Percentiles rank a stretch among this genome's conserved stretches.
These are phyloP conservation scores for Caenorhabditis tropicalis DNA, from an alignment of 1,140 invertebrate species.

Conservation along the genomic window DNA sequence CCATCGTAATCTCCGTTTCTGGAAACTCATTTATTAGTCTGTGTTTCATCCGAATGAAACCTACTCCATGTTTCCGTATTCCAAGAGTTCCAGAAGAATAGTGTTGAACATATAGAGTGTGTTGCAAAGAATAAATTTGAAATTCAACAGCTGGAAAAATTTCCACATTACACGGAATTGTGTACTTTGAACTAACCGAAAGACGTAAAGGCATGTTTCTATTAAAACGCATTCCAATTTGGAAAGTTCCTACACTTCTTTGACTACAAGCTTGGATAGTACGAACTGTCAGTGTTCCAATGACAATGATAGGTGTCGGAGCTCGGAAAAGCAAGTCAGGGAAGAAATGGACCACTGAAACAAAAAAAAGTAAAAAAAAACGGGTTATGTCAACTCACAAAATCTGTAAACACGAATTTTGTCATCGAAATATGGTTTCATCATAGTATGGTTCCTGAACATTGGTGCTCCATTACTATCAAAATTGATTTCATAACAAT, in stretches of 20 bases:
- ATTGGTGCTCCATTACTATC: neutral
- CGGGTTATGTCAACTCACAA: neutral
- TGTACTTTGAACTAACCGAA: constrained; percentile 53
- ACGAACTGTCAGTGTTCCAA: constrained; percentile 68
- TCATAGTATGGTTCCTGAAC: constrained; percentile 41
- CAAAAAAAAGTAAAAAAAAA: neutral
- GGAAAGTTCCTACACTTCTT: constrained; percentile 62
- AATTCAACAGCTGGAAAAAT: constrained; percentile 63
- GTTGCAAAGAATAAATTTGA: constrained; percentile 72
- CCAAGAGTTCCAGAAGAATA: constrained; percentile 67
- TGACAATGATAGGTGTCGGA: constrained; percentile 67
- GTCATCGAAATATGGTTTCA: constrained; percentile 48
- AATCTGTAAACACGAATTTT: constrained; percentile 47
- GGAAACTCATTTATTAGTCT: neutral
- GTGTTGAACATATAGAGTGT: constrained; percentile 72
- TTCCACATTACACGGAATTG: neutral
- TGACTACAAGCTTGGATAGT: constrained; percentile 67
- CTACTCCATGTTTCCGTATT: constrained; percentile 62
- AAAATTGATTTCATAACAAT: constrained; percentile 43
- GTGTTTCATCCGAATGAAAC: neutral
- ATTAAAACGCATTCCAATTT: constrained; percentile 53
- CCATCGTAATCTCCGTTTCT: constrained; percentile 52
- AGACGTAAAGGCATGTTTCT: constrained; percentile 67
- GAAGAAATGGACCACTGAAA: constrained; percentile 67
- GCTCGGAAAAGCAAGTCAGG: constrained; percentile 70